Evolutionary conservation across 2,888 invertebrate species (phyloP).

Genomic region (Acleris holmiana): DNA sequence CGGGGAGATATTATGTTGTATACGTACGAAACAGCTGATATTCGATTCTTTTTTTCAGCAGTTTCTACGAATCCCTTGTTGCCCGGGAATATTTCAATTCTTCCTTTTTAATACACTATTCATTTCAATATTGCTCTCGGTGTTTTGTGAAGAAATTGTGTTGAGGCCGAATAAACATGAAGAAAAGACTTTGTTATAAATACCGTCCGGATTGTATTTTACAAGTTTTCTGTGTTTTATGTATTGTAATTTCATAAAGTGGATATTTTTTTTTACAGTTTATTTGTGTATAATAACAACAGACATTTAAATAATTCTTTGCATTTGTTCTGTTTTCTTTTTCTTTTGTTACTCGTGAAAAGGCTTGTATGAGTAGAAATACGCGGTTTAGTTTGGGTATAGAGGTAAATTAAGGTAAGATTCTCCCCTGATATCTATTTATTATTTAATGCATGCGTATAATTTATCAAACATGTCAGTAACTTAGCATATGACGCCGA

Average conservation of each 20-base stretch:
- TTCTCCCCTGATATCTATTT: too few relatives aligned
- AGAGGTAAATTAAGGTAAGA: too few relatives aligned
- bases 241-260: too few relatives aligned
- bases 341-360: too few relatives aligned
- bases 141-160: background rate
- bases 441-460: too few relatives aligned
- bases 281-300: too few relatives aligned
- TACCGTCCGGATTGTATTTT: background rate
- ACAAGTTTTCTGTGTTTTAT: background rate
- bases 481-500: background rate
- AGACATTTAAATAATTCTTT: too few relatives aligned
- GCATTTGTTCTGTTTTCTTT: too few relatives aligned
- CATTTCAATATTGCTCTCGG: conserved; percentile 13
- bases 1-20: conserved; percentile 15
- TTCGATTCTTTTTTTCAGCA: conserved; percentile 19
- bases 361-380: too few relatives aligned
- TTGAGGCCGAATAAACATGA: background rate
- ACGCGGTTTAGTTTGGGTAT: too few relatives aligned
- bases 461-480: too few relatives aligned
- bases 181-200: background rate
- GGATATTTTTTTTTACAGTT: too few relatives aligned
- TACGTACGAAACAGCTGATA: conserved; percentile 18
- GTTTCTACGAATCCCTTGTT: conserved; percentile 6
- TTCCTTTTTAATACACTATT: conserved; percentile 13
- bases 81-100: conserved; percentile 1